phyloP scores from a whole-genome alignment of 2,113 vertebrate genomes.

The Calonectris borealis region DNA sequence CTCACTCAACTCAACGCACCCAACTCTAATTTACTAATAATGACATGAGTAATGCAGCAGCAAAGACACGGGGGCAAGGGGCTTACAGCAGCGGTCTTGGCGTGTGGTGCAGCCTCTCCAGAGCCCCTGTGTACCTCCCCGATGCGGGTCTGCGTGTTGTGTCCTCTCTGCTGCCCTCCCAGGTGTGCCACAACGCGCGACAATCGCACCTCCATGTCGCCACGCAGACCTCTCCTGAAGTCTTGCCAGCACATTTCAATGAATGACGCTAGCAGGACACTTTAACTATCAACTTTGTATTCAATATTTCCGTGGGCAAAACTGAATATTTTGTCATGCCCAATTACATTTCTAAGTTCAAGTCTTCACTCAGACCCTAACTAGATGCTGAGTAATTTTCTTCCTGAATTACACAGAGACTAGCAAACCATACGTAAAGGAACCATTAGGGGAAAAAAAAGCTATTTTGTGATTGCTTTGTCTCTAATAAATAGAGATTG shows the following conservation, averaged over 20 bases:
- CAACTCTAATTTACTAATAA: not conserved
- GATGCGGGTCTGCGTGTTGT: not conserved
- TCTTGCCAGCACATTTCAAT: not conserved
- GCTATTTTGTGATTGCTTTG: not conserved
- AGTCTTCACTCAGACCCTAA: not conserved
- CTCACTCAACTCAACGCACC: not conserved
- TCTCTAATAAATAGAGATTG: conserved; percentile 16
- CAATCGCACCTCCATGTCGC: not conserved
- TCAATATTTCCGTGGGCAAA: not conserved
- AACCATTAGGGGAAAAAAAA: not conserved
- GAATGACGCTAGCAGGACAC: not conserved
- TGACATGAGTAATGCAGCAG: not conserved
- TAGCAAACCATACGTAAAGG: not conserved
- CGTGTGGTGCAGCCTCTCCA: not conserved
- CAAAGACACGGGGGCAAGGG: not conserved
- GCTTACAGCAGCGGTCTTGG: not conserved
- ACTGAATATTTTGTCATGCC: not conserved
- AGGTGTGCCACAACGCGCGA: rapidly evolving
- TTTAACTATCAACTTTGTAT: not conserved
- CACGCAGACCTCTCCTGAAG: not conserved
- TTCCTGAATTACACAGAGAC: not conserved
- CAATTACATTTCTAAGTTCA: not conserved
- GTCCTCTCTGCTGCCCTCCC: not conserved
- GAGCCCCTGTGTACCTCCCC: not conserved
- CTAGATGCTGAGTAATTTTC: not conserved